Evolutionary conservation across 2,888 invertebrate species (phyloP).

Genomic region (Drosophila ezoana): DNA sequence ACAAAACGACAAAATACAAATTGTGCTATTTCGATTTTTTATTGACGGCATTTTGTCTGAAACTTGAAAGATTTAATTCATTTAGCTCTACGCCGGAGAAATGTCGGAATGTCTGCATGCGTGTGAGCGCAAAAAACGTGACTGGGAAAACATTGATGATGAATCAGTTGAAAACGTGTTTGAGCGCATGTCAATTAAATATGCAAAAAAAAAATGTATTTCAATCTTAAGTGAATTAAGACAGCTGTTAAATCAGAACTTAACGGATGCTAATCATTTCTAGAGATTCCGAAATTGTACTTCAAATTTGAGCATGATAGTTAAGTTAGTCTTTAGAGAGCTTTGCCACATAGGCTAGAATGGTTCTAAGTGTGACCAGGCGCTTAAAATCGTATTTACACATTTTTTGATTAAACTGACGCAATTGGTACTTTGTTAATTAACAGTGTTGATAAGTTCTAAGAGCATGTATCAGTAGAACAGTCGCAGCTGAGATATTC

Average conservation of each 20-base stretch:
- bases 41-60: slow-evolving; percentile 43
- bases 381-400: no score
- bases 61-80: slow-evolving; percentile 41
- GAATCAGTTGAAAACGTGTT: slow-evolving; percentile 50
- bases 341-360: no score
- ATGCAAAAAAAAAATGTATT: not conserved
- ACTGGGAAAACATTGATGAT: slow-evolving; percentile 37
- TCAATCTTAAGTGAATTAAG: not conserved
- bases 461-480: no score
- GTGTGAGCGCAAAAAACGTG: slow-evolving; percentile 56
- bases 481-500: no score
- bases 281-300: not conserved
- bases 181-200: slow-evolving; percentile 41
- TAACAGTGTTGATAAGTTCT: no score
- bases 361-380: no score
- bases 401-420: no score
- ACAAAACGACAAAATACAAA: slow-evolving; percentile 53
- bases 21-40: slow-evolving; percentile 71
- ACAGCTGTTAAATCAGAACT: not conserved
- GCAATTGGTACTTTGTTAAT: no score
- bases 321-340: no score
- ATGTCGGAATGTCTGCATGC: slow-evolving; percentile 35
- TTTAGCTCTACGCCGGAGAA: slow-evolving; percentile 39
- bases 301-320: no score
- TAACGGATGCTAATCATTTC: slow-evolving; percentile 1